phyloP scores from a whole-genome alignment of 2,888 invertebrate genomes.

The Limnephilus marmoratus region DNA sequence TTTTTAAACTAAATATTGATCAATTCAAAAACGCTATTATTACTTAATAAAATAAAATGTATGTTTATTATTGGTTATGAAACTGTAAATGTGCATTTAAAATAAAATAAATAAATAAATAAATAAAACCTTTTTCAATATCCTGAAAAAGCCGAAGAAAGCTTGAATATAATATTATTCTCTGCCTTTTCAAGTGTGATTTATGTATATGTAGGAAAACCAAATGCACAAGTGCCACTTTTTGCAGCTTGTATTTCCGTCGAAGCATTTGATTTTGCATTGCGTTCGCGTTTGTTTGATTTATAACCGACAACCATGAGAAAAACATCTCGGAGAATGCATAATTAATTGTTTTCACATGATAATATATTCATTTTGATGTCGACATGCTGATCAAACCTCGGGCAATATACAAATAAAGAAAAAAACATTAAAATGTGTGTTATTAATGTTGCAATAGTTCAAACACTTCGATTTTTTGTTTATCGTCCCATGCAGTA shows the following conservation, averaged over 20 bases:
- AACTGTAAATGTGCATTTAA: too few relatives aligned
- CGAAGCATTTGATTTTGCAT: conserved; percentile 7
- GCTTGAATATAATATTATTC: background rate
- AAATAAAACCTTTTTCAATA: background rate
- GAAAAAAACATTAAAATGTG: background rate
- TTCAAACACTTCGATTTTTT: background rate
- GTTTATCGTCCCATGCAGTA: background rate
- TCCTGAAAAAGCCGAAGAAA: background rate
- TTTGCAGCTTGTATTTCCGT: background rate
- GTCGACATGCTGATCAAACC: background rate
- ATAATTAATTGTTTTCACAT: background rate
- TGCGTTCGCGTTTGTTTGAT: conserved; percentile 1
- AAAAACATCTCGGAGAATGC: conserved; percentile 22
- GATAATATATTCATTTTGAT: background rate
- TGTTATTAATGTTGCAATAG: background rate
- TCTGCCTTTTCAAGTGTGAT: background rate
- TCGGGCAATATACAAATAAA: background rate
- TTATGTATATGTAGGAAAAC: background rate
- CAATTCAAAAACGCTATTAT: too few relatives aligned
- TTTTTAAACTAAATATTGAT: too few relatives aligned
- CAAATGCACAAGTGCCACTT: background rate
- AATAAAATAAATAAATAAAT: too few relatives aligned
- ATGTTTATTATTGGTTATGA: too few relatives aligned
- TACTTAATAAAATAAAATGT: too few relatives aligned
- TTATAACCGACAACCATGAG: background rate